Percentiles rank a stretch among this genome's conserved stretches.
Conservation (phyloP, 2,797 vertebrate genomes). For the Scomberomorus guttatus region DNA sequence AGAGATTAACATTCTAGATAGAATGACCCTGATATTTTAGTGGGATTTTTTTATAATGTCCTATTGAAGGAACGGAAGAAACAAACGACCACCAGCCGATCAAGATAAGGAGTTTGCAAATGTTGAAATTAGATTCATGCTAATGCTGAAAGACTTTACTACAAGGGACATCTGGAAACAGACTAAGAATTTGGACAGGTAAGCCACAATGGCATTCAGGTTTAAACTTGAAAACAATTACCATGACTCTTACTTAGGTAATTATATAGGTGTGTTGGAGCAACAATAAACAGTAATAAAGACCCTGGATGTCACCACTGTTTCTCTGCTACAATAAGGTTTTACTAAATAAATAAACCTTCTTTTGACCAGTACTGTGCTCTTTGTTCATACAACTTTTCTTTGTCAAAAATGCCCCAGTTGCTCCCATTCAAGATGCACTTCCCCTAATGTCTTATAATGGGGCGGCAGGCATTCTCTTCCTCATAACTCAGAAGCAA, state of each 20-base stretch:
- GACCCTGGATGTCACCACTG: constrained; percentile 33
- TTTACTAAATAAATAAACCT: not conserved
- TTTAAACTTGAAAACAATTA: constrained; percentile 72
- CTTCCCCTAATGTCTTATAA: constrained; percentile 51
- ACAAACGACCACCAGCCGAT: not conserved
- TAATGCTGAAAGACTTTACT: constrained; percentile 12
- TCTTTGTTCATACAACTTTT: not conserved
- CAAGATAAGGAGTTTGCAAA: not conserved
- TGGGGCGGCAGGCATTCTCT: constrained; percentile 40
- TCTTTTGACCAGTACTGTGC: not conserved
- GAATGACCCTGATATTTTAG: constrained; percentile 1
- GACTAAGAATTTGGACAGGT: constrained; percentile 32
- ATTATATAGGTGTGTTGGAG: constrained; percentile 57
- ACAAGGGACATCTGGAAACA: constrained; percentile 44
- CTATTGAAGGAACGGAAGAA: not conserved
- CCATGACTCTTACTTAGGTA: constrained; percentile 47
- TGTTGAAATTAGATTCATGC: not conserved
- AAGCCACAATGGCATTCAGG: constrained; percentile 49
- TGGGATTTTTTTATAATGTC: not conserved
- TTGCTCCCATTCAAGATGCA: constrained; percentile 29
- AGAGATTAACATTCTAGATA: not conserved
- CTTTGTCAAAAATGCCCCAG: constrained; percentile 26
- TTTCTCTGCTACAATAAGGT: constrained; percentile 7
- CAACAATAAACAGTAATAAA: constrained; percentile 24
- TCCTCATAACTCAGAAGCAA: constrained; percentile 61